Conservation (phyloP, 2,797 vertebrate genomes). For the Rousettus madagascariensis region DNA sequence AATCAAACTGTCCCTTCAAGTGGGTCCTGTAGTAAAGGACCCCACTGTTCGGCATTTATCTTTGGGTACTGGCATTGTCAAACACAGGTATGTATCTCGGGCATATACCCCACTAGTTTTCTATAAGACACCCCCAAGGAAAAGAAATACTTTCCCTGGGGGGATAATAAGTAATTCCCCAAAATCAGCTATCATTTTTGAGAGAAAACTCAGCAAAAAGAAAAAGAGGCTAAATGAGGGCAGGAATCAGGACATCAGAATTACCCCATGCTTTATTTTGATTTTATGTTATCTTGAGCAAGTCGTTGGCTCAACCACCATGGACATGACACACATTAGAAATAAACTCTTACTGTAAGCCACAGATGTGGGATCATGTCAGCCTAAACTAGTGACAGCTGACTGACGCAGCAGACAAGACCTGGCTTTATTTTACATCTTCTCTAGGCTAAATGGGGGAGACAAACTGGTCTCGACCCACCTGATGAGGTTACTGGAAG, state of each 20-base stretch:
- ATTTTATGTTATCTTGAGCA: background rate
- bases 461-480: background rate
- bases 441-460: background rate
- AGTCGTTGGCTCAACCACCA: background rate
- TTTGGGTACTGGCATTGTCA: background rate
- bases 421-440: background rate
- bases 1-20: background rate
- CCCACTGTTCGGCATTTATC: background rate
- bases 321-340: background rate
- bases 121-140: background rate
- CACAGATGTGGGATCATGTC: background rate
- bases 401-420: background rate
- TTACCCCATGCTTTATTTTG: background rate
- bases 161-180: background rate
- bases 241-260: background rate
- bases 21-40: background rate
- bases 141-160: background rate
- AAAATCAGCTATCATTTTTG: slow-evolving; percentile 14
- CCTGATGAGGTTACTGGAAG: background rate
- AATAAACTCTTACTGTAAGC: background rate
- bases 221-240: background rate
- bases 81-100: background rate
- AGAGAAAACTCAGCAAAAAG: background rate
- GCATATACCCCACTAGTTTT: background rate
- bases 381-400: background rate